Conservation (phyloP, 2,888 invertebrate species). For the Homarus gammarus region DNA sequence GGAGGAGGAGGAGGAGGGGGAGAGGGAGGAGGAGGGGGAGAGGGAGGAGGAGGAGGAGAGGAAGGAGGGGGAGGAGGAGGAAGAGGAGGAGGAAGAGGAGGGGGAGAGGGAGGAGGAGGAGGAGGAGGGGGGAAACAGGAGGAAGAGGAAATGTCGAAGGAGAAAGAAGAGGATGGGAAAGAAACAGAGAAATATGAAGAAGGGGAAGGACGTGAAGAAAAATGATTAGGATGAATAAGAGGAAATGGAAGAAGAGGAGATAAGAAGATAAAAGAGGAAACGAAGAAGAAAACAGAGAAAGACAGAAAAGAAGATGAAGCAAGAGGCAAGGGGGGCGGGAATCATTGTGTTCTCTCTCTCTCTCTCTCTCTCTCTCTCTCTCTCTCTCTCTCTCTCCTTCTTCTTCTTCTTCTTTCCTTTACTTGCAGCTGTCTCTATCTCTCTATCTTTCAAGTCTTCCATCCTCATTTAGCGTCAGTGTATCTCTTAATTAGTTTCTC, state of each 20-base stretch:
- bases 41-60: neutral
- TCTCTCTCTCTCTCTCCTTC: neutral
- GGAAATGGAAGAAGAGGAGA: too few relatives aligned
- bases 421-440: neutral
- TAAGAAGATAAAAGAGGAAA: too few relatives aligned
- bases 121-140: neutral
- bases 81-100: neutral
- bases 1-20: neutral
- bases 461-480: neutral
- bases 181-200: neutral
- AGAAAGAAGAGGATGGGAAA: neutral
- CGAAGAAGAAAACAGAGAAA: too few relatives aligned
- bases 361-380: neutral
- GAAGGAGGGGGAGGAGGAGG: neutral
- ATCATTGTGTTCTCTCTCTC: too few relatives aligned
- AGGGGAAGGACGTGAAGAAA: neutral
- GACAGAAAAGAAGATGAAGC: too few relatives aligned
- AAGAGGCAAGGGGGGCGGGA: too few relatives aligned
- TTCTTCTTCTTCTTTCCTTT: neutral
- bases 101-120: neutral
- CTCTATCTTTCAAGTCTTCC: neutral
- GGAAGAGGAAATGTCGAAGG: neutral
- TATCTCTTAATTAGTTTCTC: neutral
- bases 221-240: too few relatives aligned
- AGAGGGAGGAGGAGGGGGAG: slow-evolving; percentile 4